Conservation (phyloP, 2,888 invertebrate genomes). For the Priocnemis perturbator region DNA sequence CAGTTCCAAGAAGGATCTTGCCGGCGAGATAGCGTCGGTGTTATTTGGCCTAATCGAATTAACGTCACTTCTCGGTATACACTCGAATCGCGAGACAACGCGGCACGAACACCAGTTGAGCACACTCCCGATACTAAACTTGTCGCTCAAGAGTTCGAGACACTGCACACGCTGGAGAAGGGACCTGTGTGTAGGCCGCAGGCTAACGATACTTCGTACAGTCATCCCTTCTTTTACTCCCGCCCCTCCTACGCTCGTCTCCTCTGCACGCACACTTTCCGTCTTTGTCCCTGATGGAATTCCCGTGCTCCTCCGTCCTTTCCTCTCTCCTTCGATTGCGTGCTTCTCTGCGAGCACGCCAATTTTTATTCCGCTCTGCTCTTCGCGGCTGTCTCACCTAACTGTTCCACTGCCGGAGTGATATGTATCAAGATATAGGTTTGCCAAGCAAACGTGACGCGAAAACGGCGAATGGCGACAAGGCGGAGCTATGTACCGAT, state of each 20-base stretch:
- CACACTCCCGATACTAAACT: conserved; percentile 49
- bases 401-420: too few species aligned
- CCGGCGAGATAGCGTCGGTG: too few species aligned
- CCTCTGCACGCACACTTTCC: not conserved
- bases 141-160: conserved; percentile 22
- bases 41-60: too few species aligned
- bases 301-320: not conserved
- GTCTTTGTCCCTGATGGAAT: conserved; percentile 6
- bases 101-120: conserved; percentile 20
- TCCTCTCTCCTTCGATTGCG: not conserved
- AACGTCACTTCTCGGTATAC: too few species aligned
- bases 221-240: conserved; percentile 15
- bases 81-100: too few species aligned
- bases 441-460: too few species aligned
- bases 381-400: not conserved
- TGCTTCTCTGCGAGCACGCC: not conserved
- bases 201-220: conserved; percentile 12
- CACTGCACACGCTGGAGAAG: conserved; percentile 50
- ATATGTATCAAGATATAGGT: too few species aligned
- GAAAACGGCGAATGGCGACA: too few species aligned
- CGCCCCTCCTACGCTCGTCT: not conserved
- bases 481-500: too few species aligned
- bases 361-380: not conserved
- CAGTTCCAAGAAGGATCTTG: too few species aligned
- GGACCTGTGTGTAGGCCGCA: conserved; percentile 48